A percentile compares a stretch with the other conserved stretches of the same genome.
These are phyloP conservation scores for Mythimna pallens DNA, from an alignment of 2,888 invertebrate species.

Conservation along the genomic window DNA sequence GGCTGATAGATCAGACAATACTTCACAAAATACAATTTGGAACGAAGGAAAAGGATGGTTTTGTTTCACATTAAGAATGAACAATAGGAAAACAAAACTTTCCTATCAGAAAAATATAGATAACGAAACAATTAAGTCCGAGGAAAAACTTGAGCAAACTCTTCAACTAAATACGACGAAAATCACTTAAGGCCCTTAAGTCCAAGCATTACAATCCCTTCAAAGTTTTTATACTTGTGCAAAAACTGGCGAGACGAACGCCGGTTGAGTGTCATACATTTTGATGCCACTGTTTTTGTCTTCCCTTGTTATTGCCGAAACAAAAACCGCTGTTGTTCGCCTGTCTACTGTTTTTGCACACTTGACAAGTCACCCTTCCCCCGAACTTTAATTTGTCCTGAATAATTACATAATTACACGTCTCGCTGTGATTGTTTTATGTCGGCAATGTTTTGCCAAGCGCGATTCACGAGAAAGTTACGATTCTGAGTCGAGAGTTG, in stretches of 20 bases:
- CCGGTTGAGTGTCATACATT: constrained; percentile 85
- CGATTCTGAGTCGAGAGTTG: constrained; percentile 62
- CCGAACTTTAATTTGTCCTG: constrained; percentile 81
- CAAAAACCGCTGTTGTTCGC: constrained; percentile 84
- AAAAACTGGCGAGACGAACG: constrained; percentile 77
- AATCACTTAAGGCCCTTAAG: constrained; percentile 73
- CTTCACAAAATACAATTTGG: constrained; percentile 19
- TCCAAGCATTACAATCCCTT: constrained; percentile 77
- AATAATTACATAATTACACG: constrained; percentile 87
- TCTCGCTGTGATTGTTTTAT: constrained; percentile 72
- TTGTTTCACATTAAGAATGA: constrained; percentile 32
- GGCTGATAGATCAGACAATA: constrained; percentile 48
- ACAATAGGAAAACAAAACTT: constrained; percentile 63
- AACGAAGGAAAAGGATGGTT: constrained; percentile 20
- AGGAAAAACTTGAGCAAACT: constrained; percentile 77
- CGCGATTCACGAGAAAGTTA: constrained; percentile 66
- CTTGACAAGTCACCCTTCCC: constrained; percentile 84
- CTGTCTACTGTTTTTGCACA: constrained; percentile 84
- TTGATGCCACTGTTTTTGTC: constrained; percentile 84
- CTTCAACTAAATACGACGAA: constrained; percentile 82
- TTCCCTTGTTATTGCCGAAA: constrained; percentile 78
- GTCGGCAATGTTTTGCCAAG: constrained; percentile 66
- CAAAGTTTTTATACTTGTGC: constrained; percentile 76
- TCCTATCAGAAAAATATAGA: constrained; percentile 69
- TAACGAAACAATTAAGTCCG: constrained; percentile 81